Evolutionary conservation across 1,140 invertebrate genomes (phyloP), one percentile per base, ranked within the genome.

Genomic region (Nasonia giraulti): DNA sequence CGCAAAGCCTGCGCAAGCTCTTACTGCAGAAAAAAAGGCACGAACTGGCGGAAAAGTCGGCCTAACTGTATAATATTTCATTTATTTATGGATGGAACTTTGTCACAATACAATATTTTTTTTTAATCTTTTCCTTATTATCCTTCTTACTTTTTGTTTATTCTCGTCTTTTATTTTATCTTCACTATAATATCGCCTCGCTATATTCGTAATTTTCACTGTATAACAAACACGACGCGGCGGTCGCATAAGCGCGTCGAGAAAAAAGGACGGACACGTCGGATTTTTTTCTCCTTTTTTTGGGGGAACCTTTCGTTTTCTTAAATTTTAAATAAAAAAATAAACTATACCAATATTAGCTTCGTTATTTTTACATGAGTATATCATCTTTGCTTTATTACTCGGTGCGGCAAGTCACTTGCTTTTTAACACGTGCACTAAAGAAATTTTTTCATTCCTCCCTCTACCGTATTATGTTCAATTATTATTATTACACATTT

Each of bases 71-170:
- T 93, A 92, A 93, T 93, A 92, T 93, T 92, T 93, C 90, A 91
- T 93, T 92, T 91, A 91, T 91, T 93, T 92, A 93, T 93, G 92
- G 92, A 93, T 93, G 92, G 92, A 93, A 93, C 92, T 92, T 93
- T 89, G 89, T 93, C 91, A 93, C 92, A 93, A 92, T 93, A 93
- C 91, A 93, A 92, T 92, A 90, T 92, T 90, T 85, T 88, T 89
- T 85, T 89, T 88, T 89, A 83, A 82, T 88, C 87, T 89, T 89
- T 89, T 87, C 87, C 82, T 85, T 85, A 68, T 84, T 80, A 62
- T 82, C 10, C 80, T 75, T 44, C 80, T 69, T 80, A 77, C 73
- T 55, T 33, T 82, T 68, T 47, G 27, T 84, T 66, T 73, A 12
- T 50, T 27, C 50, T 73, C 14, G 7, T 31, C 68, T 71, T 71